These are phyloP conservation scores for Lepidostoma basale DNA, from an alignment of 1,140 invertebrate genomes.

Conservation along the genomic window DNA sequence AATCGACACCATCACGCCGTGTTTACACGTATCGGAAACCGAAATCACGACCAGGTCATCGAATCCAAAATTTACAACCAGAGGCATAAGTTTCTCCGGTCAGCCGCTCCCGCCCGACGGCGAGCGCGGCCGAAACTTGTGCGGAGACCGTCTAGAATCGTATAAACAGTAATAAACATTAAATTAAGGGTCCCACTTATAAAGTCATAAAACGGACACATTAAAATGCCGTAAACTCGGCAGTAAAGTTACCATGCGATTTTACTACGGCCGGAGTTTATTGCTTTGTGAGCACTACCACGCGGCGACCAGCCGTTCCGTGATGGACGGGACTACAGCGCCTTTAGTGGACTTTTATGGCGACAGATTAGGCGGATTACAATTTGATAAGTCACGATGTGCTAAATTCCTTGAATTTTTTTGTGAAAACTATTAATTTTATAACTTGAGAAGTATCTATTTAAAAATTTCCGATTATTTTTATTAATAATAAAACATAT, in stretches of 20 bases:
- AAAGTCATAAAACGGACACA: conserved; percentile 47
- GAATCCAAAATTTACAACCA: conserved; percentile 33
- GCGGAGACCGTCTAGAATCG: conserved; percentile 31
- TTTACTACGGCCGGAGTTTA: conserved; percentile 34
- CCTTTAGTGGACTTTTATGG: no score
- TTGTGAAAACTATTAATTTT: no score
- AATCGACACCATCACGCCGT: conserved; percentile 45
- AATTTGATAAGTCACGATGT: no score
- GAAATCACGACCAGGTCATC: conserved; percentile 46
- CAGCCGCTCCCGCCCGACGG: no score
- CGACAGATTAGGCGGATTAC: no score
- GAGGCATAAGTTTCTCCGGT: background rate
- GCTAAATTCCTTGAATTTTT: no score
- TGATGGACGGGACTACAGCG: background rate
- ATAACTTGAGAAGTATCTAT: no score
- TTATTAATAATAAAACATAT: no score
- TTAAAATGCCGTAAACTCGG: conserved; percentile 45
- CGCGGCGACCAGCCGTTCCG: no score
- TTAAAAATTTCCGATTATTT: no score
- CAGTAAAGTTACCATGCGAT: conserved; percentile 33
- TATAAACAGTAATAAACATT: conserved; percentile 47
- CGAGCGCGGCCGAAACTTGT: conserved; percentile 23
- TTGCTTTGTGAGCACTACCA: background rate
- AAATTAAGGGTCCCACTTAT: conserved; percentile 47
- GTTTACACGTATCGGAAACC: conserved; percentile 10